A percentile compares a stretch with the other conserved stretches of the same genome.
Evolutionary conservation across 2,113 vertebrate genomes (phyloP).

Genomic region (Catharus fuscescens): DNA sequence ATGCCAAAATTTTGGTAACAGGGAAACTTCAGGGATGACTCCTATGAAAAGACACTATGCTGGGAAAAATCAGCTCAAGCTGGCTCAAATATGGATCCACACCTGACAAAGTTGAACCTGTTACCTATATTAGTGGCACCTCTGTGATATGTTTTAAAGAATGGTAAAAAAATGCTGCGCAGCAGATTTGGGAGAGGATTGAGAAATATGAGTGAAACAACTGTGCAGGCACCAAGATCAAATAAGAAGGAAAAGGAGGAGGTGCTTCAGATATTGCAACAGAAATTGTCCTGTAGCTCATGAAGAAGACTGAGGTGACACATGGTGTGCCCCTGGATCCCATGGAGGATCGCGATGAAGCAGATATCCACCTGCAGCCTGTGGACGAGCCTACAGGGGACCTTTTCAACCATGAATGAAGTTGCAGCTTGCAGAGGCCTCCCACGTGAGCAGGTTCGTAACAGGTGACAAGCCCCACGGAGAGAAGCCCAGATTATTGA

Average conservation of each 20-base stretch:
- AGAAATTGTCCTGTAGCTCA: background rate
- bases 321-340: background rate
- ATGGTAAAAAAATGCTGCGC: background rate
- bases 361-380: background rate
- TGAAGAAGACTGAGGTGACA: background rate
- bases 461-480: accelerated
- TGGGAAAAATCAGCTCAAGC: background rate
- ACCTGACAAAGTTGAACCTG: accelerated
- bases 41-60: background rate
- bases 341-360: background rate
- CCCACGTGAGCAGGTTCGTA: background rate
- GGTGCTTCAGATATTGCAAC: background rate
- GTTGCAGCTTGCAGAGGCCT: accelerated
- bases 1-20: background rate
- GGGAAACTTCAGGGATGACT: background rate
- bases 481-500: background rate
- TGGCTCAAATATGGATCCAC: background rate
- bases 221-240: background rate
- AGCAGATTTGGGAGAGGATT: background rate
- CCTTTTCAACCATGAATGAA: background rate
- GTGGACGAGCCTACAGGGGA: accelerated
- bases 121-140: accelerated
- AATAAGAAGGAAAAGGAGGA: background rate
- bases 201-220: background rate
- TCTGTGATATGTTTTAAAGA: background rate